Conservation (phyloP, 2,113 vertebrate genomes). For the Gymnorhina tibicen region DNA sequence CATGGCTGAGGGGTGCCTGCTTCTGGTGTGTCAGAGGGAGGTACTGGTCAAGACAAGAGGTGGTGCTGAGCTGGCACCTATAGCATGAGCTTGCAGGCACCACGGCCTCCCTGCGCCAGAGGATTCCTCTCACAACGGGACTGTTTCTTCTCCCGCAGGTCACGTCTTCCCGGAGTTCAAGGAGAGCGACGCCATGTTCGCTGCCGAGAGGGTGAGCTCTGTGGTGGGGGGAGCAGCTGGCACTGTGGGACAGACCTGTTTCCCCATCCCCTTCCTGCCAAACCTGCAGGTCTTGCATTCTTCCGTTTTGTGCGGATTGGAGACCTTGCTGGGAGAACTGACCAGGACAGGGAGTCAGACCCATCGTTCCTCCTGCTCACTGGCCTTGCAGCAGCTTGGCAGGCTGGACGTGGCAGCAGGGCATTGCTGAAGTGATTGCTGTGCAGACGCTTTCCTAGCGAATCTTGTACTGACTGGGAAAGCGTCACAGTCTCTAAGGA, state of each 20-base stretch:
- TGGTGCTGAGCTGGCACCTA: neutral
- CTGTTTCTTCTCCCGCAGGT: constrained; percentile 67
- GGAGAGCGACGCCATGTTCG: constrained; percentile 98
- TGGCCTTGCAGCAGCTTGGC: neutral
- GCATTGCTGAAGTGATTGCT: neutral
- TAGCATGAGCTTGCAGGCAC: neutral
- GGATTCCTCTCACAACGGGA: accelerated
- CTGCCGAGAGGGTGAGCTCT: constrained; percentile 89
- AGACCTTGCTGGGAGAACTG: neutral
- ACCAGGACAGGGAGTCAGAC: neutral
- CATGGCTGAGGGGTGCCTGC: neutral
- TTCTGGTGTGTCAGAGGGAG: neutral
- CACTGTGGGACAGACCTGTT: neutral
- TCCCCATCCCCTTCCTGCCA: neutral
- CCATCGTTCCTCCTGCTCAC: neutral
- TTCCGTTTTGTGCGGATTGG: accelerated
- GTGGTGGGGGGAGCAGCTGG: neutral
- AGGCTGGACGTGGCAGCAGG: neutral
- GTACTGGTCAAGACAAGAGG: neutral
- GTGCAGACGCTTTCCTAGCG: neutral
- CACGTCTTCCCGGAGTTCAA: constrained; percentile 96
- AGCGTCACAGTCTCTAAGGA: neutral
- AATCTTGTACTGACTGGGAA: neutral
- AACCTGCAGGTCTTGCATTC: neutral
- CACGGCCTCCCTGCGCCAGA: neutral